Base-by-base conservation (phyloP, 2,888 invertebrate species). In the Epirrhoe alternata region DNA sequence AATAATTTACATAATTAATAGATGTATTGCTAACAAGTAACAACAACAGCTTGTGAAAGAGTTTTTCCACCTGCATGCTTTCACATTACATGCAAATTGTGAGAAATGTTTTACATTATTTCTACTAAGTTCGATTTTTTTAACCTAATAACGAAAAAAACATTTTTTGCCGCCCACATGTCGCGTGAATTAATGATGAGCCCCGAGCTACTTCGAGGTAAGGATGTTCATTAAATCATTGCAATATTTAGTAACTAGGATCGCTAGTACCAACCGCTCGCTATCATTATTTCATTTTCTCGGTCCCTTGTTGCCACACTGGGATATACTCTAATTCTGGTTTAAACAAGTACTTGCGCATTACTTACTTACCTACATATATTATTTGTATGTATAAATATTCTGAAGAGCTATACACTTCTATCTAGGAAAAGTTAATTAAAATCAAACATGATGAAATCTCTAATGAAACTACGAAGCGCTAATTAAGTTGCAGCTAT, bases 151-250 rank as follows among this genome's bases (percentile, higher is more conserved):
- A 61, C 49, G 61, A 49, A 49, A 56, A n/a, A n/a, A 60, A 52
- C 35, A 49, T 63, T 64, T 69, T 71, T 67, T 57, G 45, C 51
- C 50, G 53, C 56, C 45, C 58, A 63, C 63, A 14, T 57, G 54
- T 61, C 56, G 42, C 59, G 61, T 63, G 65, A 71, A 68, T 72
- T 63, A 62, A 57, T 70, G 64, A 70, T 63, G 56, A 62, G 60
- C 63, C 53, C 53, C 17, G 45, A 69, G 61, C 57, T 51, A 64
- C 66, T 68, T 68, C 53, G 68, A 66, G 69, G 68, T 65, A 70
- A 61, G 66, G 66, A 70, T 66, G 66, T 66, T 72, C 72, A 68
- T 72, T 70, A 72, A 69, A 66, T 64, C 68, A 72, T 70, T 70
- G 72, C 68, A 70, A 70, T 72, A 72, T 72, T 72, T 50, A 72